Base-by-base conservation (phyloP, 2,888 invertebrate species). In the Chrysolina americana region DNA sequence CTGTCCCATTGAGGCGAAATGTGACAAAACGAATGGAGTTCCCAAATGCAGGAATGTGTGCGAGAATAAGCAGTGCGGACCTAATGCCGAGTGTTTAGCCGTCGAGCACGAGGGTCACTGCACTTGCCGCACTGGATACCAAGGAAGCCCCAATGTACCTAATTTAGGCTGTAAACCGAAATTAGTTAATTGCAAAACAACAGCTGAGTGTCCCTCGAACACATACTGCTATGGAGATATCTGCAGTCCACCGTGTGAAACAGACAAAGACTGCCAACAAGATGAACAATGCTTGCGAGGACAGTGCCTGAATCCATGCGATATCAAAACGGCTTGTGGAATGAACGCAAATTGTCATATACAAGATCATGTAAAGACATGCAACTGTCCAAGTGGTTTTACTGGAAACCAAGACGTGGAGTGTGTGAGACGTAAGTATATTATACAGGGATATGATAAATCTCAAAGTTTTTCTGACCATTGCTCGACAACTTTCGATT, bases 1-100 rank as follows among this genome's bases (percentile, higher is more conserved):
- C 85, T 97, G 97, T 85, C 96, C 96, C 6, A 86, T 90, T 47
- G 92, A 93, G 75, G 96, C 96, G 17, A 92, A 93, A 84, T 97
- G 96, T 85, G 91, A 92, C 21, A 90, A 91, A 78, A 89, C 91
- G 4, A 93, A 93, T 83, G 94, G 94, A 59, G 89, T 92, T 68
- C 92, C 94, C 59, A 96, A 96, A 89, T 97, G 96, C 87, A 93
- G 92, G 87, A 94, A 95, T 89, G 95, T 94, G 41, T 97, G 97
- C 86, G 93, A 95, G 82, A 92, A 91, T 80, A 90, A 92, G 0
- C 89, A 90, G 76, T 97, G 97, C 88, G 96, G 96, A 71, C 91
- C 92, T 3, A 97, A 97, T 87, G 92, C 97, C 41, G 95, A 96
- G 85, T 97, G 97, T 87, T 86, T 92, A 74, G 93, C 95, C 75